Evolutionary conservation across 1,140 invertebrate genomes (phyloP), one percentile per base, ranked within the genome.

Genomic region (Aphelenchoides fujianensis): DNA sequence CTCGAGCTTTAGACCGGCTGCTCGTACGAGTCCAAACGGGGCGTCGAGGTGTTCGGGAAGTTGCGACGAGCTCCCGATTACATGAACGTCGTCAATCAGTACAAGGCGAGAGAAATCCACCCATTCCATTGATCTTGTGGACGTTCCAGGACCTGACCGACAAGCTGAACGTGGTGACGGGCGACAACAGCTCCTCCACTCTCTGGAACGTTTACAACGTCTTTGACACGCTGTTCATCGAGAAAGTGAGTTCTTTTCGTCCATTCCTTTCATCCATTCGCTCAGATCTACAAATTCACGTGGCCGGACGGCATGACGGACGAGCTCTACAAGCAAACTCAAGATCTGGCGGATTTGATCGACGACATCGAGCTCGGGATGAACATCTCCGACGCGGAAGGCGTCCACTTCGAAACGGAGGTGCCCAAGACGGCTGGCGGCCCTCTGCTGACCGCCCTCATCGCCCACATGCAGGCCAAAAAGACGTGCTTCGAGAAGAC

Each of bases 351-450:
- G 12, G 55, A 19, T 19, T 5, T 59, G 5, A 32, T 59, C 5
- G 55, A 59, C 34, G 55, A 59, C 23, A 7, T 59, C 7, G 55
- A 59, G 19, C 5, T 16, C 19, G 55, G 55, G 34, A 7, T 59
- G 34, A 59, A 59, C 23, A 32, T 59, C 34, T 5, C 55, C 2
- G n/a, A 19, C 12, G 23, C 16, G 16, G 52, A 34, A 1, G 68
- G 55, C 7, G 28, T 70, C 53, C 34, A 70, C 34, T 35, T 70
- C 23, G 23, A 2, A 19, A 28, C 53, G n/a, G 68, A 70, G 52
- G 3, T 70, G 7, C 54, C 55, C n/a, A 70, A 70, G 35, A 37
- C 53, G n/a, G 31, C 41, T 36, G 68, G 68, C n/a, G 68, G 68
- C 16, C 28, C 31, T 5, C 34, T 70, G 19, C n/a, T 70, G n/a